phyloP scores from a whole-genome alignment of 2,888 invertebrate species.

The Drosophila affinis region DNA sequence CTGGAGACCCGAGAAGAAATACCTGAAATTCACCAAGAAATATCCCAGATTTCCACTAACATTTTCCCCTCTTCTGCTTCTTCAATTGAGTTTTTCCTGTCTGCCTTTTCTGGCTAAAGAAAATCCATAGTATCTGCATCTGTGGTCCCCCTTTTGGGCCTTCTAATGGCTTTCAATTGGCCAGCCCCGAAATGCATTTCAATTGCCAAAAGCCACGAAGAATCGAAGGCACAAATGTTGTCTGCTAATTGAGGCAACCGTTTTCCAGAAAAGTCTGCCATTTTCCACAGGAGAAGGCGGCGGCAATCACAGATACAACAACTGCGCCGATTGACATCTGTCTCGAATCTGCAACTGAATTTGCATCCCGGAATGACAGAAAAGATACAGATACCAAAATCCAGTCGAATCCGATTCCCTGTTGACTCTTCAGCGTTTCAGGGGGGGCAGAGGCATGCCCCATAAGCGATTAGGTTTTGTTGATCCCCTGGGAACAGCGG shows the following conservation, averaged over 20 bases:
- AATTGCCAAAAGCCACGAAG: conserved; percentile 28
- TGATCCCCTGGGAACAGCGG: conserved; percentile 65
- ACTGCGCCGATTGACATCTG: conserved; percentile 71
- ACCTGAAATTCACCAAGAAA: neutral
- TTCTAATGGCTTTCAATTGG: conserved; percentile 7
- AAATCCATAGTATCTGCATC: neutral
- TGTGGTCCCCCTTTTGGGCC: neutral
- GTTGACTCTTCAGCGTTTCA: conserved; percentile 59
- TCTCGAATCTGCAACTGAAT: conserved; percentile 63
- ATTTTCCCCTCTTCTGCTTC: neutral
- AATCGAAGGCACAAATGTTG: too few relatives aligned
- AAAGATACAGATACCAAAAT: conserved; percentile 40
- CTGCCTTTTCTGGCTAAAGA: too few relatives aligned
- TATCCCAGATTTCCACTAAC: neutral
- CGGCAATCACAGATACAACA: conserved; percentile 68
- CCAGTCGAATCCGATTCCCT: conserved; percentile 54
- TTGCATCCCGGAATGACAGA: neutral
- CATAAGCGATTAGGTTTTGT: conserved; percentile 80
- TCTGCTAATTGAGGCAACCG: conserved; percentile 45
- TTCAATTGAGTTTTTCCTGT: neutral
- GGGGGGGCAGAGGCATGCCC: conserved; percentile 20
- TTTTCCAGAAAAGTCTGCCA: neutral
- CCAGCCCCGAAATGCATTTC: conserved; percentile 47
- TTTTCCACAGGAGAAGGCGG: neutral
- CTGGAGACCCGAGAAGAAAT: neutral